Percentiles rank a stretch among this genome's conserved stretches.
Evolutionary conservation across 2,888 invertebrate genomes (phyloP).

Genomic region (Diadegma fenestrale): DNA sequence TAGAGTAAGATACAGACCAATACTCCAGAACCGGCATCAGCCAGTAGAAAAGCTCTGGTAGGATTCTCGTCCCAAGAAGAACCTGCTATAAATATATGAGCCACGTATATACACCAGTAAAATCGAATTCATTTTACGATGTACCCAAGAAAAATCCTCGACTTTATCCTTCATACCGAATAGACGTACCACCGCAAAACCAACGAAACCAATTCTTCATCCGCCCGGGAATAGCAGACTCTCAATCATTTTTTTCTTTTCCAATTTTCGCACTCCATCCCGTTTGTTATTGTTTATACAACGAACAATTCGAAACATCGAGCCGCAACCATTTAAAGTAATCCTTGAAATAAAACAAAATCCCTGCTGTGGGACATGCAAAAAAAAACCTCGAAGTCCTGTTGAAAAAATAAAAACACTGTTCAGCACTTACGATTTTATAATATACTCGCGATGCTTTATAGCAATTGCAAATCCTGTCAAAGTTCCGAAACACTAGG

Average conservation of each 20-base stretch:
- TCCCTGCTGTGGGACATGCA: no score
- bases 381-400: neutral
- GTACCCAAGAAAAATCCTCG: conserved; percentile 64
- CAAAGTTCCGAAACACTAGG: neutral
- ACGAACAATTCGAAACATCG: neutral
- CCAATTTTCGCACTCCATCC: conserved; percentile 9
- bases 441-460: neutral
- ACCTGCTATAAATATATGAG: conserved; percentile 30
- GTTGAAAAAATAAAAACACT: no score
- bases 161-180: conserved; percentile 60
- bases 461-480: neutral
- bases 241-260: neutral
- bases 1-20: conserved; percentile 24
- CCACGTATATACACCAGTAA: conserved; percentile 23
- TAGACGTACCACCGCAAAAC: conserved; percentile 15
- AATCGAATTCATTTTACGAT: conserved; percentile 70
- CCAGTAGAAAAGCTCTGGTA: conserved; percentile 37
- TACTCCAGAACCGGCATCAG: conserved; percentile 28
- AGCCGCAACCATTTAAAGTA: neutral
- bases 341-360: neutral
- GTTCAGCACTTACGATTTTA: no score
- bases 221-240: neutral
- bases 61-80: conserved; percentile 26
- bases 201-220: conserved; percentile 31
- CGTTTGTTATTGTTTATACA: neutral